phyloP scores from a whole-genome alignment of 1,140 invertebrate genomes.

The Helicoverpa armigera region DNA sequence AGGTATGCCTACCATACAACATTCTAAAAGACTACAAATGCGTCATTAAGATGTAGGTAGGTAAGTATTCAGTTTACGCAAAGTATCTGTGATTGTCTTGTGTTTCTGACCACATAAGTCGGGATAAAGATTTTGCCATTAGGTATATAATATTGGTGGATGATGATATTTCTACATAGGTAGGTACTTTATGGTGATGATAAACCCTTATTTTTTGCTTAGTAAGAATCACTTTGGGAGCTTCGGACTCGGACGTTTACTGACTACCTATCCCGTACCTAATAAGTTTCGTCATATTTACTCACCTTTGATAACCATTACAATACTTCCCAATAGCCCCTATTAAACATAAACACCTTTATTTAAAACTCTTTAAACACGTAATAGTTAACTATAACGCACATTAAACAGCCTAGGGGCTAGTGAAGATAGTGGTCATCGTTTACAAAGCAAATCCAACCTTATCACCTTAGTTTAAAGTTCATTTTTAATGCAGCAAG shows the following conservation, averaged over 20 bases:
- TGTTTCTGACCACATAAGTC: too few relatives aligned
- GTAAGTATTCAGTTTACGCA: too few relatives aligned
- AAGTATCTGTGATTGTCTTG: too few relatives aligned
- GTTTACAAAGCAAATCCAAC: background rate
- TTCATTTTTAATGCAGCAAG: background rate
- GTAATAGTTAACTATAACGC: conserved; percentile 27
- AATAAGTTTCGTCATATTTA: background rate
- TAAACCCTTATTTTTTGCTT: background rate
- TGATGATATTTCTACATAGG: background rate
- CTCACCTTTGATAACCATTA: background rate
- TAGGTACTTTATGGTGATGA: background rate
- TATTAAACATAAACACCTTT: conserved; percentile 23
- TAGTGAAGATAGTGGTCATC: conserved; percentile 6
- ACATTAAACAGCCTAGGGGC: conserved; percentile 36
- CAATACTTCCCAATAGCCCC: background rate
- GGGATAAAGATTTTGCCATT: too few relatives aligned
- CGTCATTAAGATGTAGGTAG: too few relatives aligned
- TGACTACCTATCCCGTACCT: too few relatives aligned
- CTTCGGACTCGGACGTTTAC: too few relatives aligned
- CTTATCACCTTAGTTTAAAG: background rate
- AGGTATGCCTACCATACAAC: too few relatives aligned
- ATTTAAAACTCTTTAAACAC: conserved; percentile 45
- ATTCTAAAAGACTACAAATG: too few relatives aligned
- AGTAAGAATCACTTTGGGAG: background rate
- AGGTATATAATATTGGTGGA: too few relatives aligned